Conservation (phyloP, 2,888 invertebrate genomes). For the Fragum sueziense region DNA sequence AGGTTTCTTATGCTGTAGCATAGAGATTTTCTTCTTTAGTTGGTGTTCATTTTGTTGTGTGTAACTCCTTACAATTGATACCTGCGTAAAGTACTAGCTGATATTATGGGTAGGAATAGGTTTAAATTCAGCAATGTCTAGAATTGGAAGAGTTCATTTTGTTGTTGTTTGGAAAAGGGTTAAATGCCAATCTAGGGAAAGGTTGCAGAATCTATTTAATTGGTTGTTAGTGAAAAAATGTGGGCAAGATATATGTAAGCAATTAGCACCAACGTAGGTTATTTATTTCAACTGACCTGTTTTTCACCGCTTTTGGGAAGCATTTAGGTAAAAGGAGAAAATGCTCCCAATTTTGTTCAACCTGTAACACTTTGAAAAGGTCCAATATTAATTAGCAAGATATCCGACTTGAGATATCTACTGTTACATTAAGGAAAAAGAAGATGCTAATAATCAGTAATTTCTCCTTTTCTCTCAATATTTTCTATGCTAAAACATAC, state of each 20-base stretch:
- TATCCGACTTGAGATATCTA: neutral
- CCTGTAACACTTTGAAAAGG: neutral
- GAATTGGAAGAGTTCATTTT: too few relatives aligned
- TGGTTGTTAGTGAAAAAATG: too few relatives aligned
- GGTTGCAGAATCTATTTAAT: too few relatives aligned
- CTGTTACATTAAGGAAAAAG: conserved; percentile 1
- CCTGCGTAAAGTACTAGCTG: too few relatives aligned
- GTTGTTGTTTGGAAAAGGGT: neutral
- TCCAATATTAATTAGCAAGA: neutral
- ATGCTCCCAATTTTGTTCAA: neutral
- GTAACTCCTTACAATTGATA: too few relatives aligned
- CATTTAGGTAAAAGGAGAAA: conserved; percentile 1
- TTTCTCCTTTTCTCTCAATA: neutral
- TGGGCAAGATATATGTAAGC: too few relatives aligned
- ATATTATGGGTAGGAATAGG: too few relatives aligned
- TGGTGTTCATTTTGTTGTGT: too few relatives aligned
- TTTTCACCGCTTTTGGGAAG: too few relatives aligned
- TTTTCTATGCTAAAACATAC: neutral
- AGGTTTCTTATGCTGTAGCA: too few relatives aligned
- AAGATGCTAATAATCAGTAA: neutral
- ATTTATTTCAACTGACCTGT: conserved; percentile 11
- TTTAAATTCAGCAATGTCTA: too few relatives aligned
- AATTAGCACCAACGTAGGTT: neutral
- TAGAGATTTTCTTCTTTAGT: too few relatives aligned
- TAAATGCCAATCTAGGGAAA: neutral